phyloP scores from a whole-genome alignment of 2,888 invertebrate species.

The Drosophila sordidula region DNA sequence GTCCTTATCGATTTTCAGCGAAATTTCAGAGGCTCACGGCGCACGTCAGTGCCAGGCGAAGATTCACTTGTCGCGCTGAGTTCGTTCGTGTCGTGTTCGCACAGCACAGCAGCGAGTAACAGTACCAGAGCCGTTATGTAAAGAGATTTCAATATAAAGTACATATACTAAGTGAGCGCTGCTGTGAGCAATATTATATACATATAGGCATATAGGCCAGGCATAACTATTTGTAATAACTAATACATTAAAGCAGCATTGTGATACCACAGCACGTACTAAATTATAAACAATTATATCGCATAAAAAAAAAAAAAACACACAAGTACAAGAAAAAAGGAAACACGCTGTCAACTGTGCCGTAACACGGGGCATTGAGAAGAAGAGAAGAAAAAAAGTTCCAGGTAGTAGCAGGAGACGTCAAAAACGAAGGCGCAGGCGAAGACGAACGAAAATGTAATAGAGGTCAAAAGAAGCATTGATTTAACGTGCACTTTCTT shows the following conservation, averaged over 20 bases:
- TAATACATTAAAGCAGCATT: constrained; percentile 35
- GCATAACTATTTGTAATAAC: constrained; percentile 24
- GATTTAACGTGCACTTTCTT: constrained; percentile 74
- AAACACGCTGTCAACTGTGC: constrained; percentile 66
- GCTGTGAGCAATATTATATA: constrained; percentile 46
- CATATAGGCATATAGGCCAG: constrained; percentile 7
- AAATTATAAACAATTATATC: not conserved
- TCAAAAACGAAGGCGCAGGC: constrained; percentile 38
- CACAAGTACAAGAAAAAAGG: constrained; percentile 17
- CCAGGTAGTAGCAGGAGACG: constrained; percentile 47
- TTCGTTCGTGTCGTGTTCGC: constrained; percentile 79
- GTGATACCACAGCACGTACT: constrained; percentile 36
- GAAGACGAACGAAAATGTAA: constrained; percentile 70
- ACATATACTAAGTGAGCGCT: constrained; percentile 52
- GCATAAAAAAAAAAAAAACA: constrained; percentile 22
- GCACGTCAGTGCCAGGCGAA: constrained; percentile 71
- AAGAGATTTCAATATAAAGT: constrained; percentile 74
- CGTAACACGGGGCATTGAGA: constrained; percentile 71
- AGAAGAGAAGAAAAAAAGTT: constrained; percentile 31
- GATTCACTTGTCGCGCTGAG: constrained; percentile 81
- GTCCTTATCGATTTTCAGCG: constrained; percentile 82
- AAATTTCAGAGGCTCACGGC: constrained; percentile 77
- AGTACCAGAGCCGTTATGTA: constrained; percentile 72
- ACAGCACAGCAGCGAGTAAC: constrained; percentile 70
- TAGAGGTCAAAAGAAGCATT: constrained; percentile 83